phyloP scores from a whole-genome alignment of 2,888 invertebrate genomes.

The Cephus runcator region DNA sequence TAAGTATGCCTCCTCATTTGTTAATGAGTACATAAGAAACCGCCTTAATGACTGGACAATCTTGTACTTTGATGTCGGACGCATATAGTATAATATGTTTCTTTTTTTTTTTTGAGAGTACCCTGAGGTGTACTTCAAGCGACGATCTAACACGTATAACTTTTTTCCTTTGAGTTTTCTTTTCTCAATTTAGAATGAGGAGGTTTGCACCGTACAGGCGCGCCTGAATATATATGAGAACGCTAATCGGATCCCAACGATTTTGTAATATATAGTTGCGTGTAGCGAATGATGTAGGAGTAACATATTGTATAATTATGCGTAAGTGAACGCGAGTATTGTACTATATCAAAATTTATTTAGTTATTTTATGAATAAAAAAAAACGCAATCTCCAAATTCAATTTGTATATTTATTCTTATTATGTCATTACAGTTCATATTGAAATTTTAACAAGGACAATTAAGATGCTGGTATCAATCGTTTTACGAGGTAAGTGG shows the following conservation, averaged over 20 bases:
- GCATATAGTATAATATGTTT: neutral
- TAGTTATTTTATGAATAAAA: slow-evolving; percentile 54
- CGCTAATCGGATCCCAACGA: slow-evolving; percentile 45
- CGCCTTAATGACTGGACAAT: neutral
- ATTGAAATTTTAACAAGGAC: neutral
- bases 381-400: slow-evolving; percentile 22
- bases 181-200: neutral
- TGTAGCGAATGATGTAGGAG: slow-evolving; percentile 30
- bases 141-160: neutral
- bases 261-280: slow-evolving; percentile 47
- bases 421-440: slow-evolving; percentile 9
- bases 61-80: neutral
- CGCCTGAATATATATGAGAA: neutral
- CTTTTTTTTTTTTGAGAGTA: neutral
- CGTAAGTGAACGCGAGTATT: slow-evolving; percentile 46
- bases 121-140: neutral
- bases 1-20: neutral
- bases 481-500: neutral
- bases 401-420: neutral
- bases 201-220: neutral
- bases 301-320: slow-evolving; percentile 38
- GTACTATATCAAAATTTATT: slow-evolving; percentile 56
- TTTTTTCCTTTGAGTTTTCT: neutral
- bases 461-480: neutral
- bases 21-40: neutral